Evolutionary conservation across 2,797 vertebrate genomes (phyloP).

Genomic region (Coregonus ussuriensis): DNA sequence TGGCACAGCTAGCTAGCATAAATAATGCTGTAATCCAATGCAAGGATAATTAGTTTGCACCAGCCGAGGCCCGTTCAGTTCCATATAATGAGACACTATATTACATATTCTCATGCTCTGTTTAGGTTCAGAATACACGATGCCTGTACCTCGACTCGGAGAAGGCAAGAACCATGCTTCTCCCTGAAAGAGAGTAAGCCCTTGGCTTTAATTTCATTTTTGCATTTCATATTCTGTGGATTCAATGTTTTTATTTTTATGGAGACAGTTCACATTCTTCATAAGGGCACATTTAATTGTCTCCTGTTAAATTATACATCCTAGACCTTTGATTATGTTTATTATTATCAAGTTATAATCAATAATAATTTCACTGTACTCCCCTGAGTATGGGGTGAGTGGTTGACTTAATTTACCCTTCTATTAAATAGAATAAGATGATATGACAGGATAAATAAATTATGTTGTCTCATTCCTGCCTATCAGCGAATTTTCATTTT

Average conservation of each 20-base stretch:
- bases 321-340: neutral
- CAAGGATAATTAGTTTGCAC: neutral
- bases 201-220: neutral
- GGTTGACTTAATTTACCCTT: neutral
- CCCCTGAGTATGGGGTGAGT: neutral
- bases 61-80: neutral
- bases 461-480: no score
- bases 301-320: neutral
- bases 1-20: neutral
- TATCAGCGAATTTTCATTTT: neutral
- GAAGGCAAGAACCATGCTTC: neutral
- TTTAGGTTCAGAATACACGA: neutral
- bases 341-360: constrained; percentile 14
- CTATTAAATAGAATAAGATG: neutral
- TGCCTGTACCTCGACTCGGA: neutral
- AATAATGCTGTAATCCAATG: neutral
- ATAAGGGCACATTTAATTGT: neutral
- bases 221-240: neutral
- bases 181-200: neutral
- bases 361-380: constrained; percentile 6
- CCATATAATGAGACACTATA: neutral
- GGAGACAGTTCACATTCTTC: neutral
- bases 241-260: neutral
- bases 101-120: neutral
- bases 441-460: no score